These are phyloP conservation scores for Ctenicera cuprea DNA, from an alignment of 2,888 invertebrate genomes.

Conservation along the genomic window DNA sequence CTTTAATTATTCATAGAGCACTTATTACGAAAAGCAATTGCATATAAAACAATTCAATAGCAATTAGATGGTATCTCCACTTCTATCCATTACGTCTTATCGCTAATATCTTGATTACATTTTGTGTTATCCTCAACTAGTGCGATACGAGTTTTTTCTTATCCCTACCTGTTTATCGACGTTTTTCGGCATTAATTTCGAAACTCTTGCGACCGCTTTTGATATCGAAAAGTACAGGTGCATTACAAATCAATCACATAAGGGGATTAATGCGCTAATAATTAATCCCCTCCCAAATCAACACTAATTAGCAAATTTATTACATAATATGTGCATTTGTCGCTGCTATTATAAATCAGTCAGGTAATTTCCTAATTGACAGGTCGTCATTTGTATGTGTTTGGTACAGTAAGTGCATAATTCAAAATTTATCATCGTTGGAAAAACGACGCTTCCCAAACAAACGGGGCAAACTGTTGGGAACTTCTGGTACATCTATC, in stretches of 20 bases:
- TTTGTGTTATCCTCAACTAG: constrained; percentile 43
- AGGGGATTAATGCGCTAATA: constrained; percentile 9
- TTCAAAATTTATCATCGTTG: constrained; percentile 1
- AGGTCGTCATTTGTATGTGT: constrained; percentile 41
- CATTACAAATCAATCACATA: constrained; percentile 36
- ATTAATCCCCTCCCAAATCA: not conserved
- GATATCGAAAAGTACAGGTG: not conserved
- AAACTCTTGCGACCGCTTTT: not conserved
- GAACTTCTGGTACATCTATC: constrained; percentile 33
- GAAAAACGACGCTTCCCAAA: not conserved
- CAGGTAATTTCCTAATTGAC: constrained; percentile 47
- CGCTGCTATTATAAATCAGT: constrained; percentile 44
- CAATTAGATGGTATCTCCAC: constrained; percentile 52
- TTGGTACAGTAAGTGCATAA: not conserved
- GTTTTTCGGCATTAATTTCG: not conserved
- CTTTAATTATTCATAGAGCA: constrained; percentile 49
- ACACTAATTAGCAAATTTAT: constrained; percentile 33
- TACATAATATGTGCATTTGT: constrained; percentile 30
- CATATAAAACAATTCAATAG: constrained; percentile 51
- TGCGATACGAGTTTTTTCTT: not conserved
- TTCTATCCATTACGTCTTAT: constrained; percentile 53
- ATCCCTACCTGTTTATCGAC: not conserved
- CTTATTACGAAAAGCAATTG: constrained; percentile 52
- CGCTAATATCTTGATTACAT: constrained; percentile 50
- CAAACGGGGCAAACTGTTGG: constrained; percentile 14